A percentile compares a stretch with the other conserved stretches of the same genome.
These are phyloP conservation scores for Odocoileus virginianus DNA, from an alignment of 2,113 vertebrate species.

Conservation along the genomic window DNA sequence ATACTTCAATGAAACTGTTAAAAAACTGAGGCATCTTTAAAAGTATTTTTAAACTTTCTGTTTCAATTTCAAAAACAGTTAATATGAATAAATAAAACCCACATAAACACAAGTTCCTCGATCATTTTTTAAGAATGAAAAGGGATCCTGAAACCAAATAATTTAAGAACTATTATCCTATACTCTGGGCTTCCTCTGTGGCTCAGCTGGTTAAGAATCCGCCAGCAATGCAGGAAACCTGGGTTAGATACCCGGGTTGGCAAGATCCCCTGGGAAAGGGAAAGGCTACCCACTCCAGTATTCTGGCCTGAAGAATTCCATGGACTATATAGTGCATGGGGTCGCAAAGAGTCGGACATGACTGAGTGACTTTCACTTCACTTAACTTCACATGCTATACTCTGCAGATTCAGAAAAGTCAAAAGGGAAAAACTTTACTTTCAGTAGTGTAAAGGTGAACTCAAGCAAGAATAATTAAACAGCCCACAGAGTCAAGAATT, in stretches of 20 bases:
- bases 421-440: background rate
- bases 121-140: background rate
- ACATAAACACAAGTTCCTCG: background rate
- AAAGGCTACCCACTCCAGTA: background rate
- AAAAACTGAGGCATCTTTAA: background rate
- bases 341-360: rapidly evolving
- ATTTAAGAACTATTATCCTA: background rate
- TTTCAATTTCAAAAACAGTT: background rate
- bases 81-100: background rate
- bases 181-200: background rate
- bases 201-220: background rate
- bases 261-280: background rate
- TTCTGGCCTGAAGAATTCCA: background rate
- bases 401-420: background rate
- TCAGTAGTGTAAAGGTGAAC: background rate
- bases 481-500: background rate
- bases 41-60: background rate
- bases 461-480: background rate
- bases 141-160: background rate
- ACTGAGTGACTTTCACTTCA: background rate
- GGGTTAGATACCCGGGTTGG: background rate
- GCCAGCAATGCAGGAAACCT: rapidly evolving
- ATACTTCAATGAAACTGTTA: background rate
- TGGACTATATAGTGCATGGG: background rate
- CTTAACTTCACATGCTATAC: background rate